A percentile compares a stretch with the other conserved stretches of the same genome.
These are phyloP conservation scores for Biston betularia DNA, from an alignment of 2,888 invertebrate genomes.

Conservation along the genomic window DNA sequence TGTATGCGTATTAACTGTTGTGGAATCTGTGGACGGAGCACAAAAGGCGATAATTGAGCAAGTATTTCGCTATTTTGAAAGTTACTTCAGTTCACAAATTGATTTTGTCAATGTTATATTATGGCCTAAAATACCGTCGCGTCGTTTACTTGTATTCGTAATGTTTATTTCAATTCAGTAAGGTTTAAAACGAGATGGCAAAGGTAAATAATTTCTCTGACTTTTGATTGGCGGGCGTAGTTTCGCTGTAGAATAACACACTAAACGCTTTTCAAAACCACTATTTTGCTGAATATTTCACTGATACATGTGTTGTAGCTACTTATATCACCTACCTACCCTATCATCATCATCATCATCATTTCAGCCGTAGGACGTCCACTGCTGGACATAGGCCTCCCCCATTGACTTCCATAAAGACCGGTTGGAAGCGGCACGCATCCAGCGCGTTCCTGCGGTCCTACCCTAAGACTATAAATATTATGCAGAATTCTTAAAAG, in stretches of 20 bases:
- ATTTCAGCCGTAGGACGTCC: too few species aligned
- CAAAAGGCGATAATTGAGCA: conserved; percentile 42
- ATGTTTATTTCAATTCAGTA: conserved; percentile 13
- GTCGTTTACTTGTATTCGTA: conserved; percentile 1
- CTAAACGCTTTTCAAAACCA: conserved; percentile 33
- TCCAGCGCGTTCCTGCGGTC: too few species aligned
- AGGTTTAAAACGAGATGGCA: conserved; percentile 7
- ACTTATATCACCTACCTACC: too few species aligned
- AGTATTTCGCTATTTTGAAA: conserved; percentile 37
- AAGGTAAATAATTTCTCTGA: background rate
- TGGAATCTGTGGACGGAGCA: conserved; percentile 11
- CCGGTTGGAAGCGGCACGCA: too few species aligned
- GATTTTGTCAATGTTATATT: conserved; percentile 10
- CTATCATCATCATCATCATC: too few species aligned
- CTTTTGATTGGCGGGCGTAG: conserved; percentile 19
- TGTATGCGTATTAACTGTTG: background rate
- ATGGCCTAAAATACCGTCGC: background rate
- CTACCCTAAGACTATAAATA: too few species aligned
- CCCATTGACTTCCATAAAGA: too few species aligned
- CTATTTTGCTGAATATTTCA: conserved; percentile 15
- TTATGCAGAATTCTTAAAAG: too few species aligned
- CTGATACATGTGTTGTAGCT: background rate
- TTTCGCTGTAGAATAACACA: conserved; percentile 11
- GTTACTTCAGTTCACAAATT: conserved; percentile 25
- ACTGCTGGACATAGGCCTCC: too few species aligned